A percentile compares a stretch with the other conserved stretches of the same genome.
Evolutionary conservation across 35 echinoderm and acorn worm genomes (phyloP).

Genomic region (Strongylocentrotus purpuratus): DNA sequence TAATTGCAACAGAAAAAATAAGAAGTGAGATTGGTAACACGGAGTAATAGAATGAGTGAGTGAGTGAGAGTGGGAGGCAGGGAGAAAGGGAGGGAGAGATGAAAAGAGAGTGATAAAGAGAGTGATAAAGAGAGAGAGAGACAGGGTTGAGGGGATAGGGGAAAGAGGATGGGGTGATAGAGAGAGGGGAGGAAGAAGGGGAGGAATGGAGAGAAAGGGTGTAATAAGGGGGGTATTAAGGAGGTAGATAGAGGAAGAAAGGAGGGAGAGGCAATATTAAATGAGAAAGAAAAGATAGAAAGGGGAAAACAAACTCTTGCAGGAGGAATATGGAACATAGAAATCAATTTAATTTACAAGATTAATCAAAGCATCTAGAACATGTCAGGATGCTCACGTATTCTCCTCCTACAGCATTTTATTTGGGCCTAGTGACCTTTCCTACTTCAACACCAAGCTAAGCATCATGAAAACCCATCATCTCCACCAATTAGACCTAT

Average conservation of each 20-base stretch:
- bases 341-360: background rate
- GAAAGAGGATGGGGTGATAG: background rate
- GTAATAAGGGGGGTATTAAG: too few relatives aligned
- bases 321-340: background rate
- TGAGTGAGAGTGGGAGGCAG: background rate
- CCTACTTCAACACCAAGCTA: background rate
- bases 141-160: background rate
- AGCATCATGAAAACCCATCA: conserved; percentile 26
- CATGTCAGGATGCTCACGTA: background rate
- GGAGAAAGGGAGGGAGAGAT: background rate
- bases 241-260: too few relatives aligned
- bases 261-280: too few relatives aligned
- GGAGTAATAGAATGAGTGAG: background rate
- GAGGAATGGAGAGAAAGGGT: too few relatives aligned
- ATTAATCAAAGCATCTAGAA: background rate
- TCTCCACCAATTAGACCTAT: conserved; percentile 42
- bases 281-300: background rate
- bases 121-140: background rate
- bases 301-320: background rate
- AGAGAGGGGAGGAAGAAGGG: background rate
- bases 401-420: background rate
- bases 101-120: background rate
- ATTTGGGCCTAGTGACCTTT: background rate
- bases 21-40: background rate
- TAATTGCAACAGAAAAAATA: background rate